Evolutionary conservation across 37 sponge, comb jelly and placozoan species (phyloP).

Genomic region (Tethya wilhelma): DNA sequence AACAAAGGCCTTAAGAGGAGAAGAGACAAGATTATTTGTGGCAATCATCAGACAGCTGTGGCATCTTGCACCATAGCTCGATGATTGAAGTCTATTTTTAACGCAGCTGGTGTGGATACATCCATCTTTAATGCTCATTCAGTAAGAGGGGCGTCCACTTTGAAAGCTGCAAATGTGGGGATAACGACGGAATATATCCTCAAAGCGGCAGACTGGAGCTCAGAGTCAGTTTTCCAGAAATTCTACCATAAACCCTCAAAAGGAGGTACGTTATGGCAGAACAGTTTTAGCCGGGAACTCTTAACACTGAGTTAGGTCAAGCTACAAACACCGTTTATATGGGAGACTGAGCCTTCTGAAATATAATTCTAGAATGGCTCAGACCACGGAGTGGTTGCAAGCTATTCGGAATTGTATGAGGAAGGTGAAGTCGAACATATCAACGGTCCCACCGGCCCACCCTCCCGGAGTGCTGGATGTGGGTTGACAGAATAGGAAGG

Average conservation of each 20-base stretch:
- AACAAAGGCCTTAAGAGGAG: background rate
- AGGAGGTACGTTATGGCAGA: constrained; percentile 10
- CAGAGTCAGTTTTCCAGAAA: constrained; percentile 45
- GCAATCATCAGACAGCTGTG: constrained; percentile 28
- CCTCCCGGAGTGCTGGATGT: too few relatives aligned
- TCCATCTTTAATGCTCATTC: constrained; percentile 17
- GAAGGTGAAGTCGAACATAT: too few relatives aligned
- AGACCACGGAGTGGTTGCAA: too few relatives aligned
- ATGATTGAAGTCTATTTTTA: background rate
- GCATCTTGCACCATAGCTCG: background rate
- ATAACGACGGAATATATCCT: constrained; percentile 38
- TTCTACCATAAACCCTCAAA: constrained; percentile 19
- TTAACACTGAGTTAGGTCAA: background rate
- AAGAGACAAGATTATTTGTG: constrained; percentile 20
- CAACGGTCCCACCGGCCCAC: too few relatives aligned
- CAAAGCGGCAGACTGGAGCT: constrained; percentile 42
- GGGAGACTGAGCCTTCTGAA: constrained; percentile 53
- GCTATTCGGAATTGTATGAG: too few relatives aligned
- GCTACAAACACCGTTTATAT: constrained; percentile 33
- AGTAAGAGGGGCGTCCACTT: background rate
- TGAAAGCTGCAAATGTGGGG: constrained; percentile 15
- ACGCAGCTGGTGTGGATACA: constrained; percentile 12
- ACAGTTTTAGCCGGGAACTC: constrained; percentile 7
- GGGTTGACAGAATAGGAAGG: too few relatives aligned
- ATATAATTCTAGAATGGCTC: too few relatives aligned